Evolutionary conservation across 2,113 vertebrate species (phyloP), one percentile per base, ranked within the genome.

Genomic region (Bubalus kerabau): DNA sequence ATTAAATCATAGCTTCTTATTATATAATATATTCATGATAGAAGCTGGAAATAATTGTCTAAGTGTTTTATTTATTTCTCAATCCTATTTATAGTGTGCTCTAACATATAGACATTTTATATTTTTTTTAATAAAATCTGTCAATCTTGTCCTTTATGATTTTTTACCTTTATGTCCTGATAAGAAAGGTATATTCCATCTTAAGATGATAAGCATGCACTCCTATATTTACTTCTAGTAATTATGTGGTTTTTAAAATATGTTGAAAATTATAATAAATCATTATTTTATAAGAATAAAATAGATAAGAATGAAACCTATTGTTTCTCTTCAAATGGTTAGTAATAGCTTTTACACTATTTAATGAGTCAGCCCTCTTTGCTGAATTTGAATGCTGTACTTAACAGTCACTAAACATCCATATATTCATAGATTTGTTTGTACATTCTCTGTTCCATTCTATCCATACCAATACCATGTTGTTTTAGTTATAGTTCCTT

Each of bases 201-300:
- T 56, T 43, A 57, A 84, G 48, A 86, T 48, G 17, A 74, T 78
- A 78, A 95, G 15, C 21, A 71, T 78, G 40, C 71, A 86, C 8
- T 80, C 11, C 50, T 57, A n/a, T 92, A 57, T 86, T 90, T 94
- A 54, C n/a, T 85, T 91, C 48, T 81, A 92, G 15, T 80, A 71
- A 46, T 30, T 87, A 32, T 81, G 28, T 52, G 5, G 23, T 76
- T 86, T 84, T 82, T 0, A 14, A 89, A 76, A 94, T 81, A 90
- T 83, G 14, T 84, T 93, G 6, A 95, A 64, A 64, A 92, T 17
- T 64, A 40, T 92, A 94, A 90, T 94, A 94, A 85, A 80, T 90
- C 4, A 59, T 81, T 56, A 40, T 43, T 91, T 80, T 85, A 21
- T 80, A 86, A 71, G 67, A 80, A 91, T 91, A 91, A 91, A 80